Evolutionary conservation across 1,140 invertebrate genomes (phyloP).

Genomic region (Drosophila watanabei): DNA sequence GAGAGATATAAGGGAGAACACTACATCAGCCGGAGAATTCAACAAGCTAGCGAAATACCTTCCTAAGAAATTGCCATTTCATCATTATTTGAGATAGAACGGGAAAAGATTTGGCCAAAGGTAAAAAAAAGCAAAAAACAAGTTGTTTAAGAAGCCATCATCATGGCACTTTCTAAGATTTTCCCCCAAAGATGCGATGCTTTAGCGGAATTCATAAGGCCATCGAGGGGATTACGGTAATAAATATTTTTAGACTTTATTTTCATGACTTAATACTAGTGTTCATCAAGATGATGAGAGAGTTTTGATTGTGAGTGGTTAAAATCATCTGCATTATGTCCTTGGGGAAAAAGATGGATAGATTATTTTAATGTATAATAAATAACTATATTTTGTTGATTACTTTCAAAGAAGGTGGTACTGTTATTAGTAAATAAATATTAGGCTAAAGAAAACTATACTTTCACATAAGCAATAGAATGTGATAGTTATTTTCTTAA

Average conservation of each 20-base stretch:
- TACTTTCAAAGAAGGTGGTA: background rate
- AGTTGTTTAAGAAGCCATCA: slow-evolving; percentile 7
- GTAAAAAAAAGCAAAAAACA: slow-evolving; percentile 18
- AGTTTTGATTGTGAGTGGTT: background rate
- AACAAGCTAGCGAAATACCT: slow-evolving; percentile 26
- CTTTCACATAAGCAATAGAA: background rate
- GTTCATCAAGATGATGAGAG: background rate
- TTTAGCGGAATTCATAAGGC: slow-evolving; percentile 15
- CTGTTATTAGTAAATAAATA: background rate
- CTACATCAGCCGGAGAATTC: slow-evolving; percentile 16
- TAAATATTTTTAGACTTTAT: slow-evolving; percentile 29
- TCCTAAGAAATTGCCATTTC: slow-evolving; percentile 75
- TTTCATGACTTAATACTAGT: slow-evolving; percentile 19
- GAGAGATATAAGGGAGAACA: slow-evolving; percentile 18
- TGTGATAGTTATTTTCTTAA: background rate
- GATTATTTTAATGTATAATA: background rate
- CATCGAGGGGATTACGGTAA: slow-evolving; percentile 1
- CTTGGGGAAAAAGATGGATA: background rate
- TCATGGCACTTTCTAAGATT: slow-evolving; percentile 24
- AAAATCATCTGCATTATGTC: background rate
- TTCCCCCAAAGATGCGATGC: background rate
- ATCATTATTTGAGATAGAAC: slow-evolving; percentile 49
- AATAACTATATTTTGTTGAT: background rate
- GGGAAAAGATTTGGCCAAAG: slow-evolving; percentile 37
- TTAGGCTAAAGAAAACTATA: background rate